These are phyloP conservation scores for Perodicticus potto DNA, from an alignment of 2,797 vertebrate genomes.

Conservation along the genomic window DNA sequence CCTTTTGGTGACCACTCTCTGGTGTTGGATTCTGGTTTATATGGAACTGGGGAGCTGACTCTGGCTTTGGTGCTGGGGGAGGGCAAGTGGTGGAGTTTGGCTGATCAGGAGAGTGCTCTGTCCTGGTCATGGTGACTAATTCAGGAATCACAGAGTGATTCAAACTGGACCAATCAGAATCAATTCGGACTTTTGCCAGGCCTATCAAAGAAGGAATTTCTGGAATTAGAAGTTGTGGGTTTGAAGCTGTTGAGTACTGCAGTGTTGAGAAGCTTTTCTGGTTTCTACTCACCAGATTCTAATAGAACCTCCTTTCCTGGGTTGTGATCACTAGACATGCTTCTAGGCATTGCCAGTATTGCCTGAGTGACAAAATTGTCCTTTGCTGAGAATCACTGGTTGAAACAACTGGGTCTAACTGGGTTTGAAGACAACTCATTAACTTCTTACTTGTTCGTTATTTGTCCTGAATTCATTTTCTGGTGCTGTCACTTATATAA, in stretches of 20 bases:
- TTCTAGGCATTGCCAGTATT: background rate
- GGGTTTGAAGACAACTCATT: background rate
- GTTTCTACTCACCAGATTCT: background rate
- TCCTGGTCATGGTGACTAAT: background rate
- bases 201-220: background rate
- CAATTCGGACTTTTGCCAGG: background rate
- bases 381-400: background rate
- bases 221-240: background rate
- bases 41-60: background rate
- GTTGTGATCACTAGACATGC: background rate
- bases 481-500: rapidly evolving
- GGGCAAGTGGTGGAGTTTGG: background rate
- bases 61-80: background rate
- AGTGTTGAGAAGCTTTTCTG: background rate
- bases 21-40: background rate
- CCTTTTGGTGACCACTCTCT: background rate
- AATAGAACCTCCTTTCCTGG: background rate
- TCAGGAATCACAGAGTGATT: background rate
- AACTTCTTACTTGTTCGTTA: background rate
- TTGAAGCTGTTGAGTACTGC: background rate
- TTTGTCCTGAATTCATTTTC: background rate
- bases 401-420: background rate
- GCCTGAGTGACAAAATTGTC: background rate
- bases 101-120: background rate
- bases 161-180: background rate